Evolutionary conservation across 2,113 vertebrate species (phyloP), one percentile per base, ranked within the genome.

Genomic region (Tenrec ecaudatus): DNA sequence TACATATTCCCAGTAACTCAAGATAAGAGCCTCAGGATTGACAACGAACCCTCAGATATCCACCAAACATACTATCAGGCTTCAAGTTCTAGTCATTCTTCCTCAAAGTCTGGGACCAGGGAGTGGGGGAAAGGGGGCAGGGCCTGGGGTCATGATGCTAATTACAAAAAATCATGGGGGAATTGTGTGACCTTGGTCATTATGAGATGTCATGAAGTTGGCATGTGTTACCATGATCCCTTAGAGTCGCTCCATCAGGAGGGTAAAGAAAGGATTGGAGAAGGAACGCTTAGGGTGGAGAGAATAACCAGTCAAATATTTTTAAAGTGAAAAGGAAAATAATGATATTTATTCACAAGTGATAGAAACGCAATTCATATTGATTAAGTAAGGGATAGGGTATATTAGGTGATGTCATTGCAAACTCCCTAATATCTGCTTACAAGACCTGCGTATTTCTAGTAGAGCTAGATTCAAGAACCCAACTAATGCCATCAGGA

Each of bases 291-390:
- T 33, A 29, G 77, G 19, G 22, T 2, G 53, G 27, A 88, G 81
- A 58, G 64, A 33, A 62, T 83, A 38, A 88, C 53, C 19, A 91
- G 53, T 33, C 78, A 62, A 53, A n/a, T 88, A 27, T 47, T 94
- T 76, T 82, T 20, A 90, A 73, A 64, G 53, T 80, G 71, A 38
- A 25, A 5, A 8, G 47, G 47, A 53, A 53, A 53, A 53, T 53
- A 53, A 53, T 53, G 47, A 53, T 10, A 53, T 53, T 53, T 53
- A 53, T 53, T 53, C 47, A 53, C 47, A 53, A 53, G 47, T 53
- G 47, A 14, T 53, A 53, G 47, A 53, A 53, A 53, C 6, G 47
- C 4, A 53, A 53, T 53, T 53, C 12, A 53, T 53, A 53, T 53
- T 53, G 47, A 5, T 53, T 53, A 53, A 53, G 9, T 53, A 53